These are phyloP conservation scores for Eucidaris tribuloides DNA, from an alignment of 35 echinoderm and acorn worm genomes.

Conservation along the genomic window DNA sequence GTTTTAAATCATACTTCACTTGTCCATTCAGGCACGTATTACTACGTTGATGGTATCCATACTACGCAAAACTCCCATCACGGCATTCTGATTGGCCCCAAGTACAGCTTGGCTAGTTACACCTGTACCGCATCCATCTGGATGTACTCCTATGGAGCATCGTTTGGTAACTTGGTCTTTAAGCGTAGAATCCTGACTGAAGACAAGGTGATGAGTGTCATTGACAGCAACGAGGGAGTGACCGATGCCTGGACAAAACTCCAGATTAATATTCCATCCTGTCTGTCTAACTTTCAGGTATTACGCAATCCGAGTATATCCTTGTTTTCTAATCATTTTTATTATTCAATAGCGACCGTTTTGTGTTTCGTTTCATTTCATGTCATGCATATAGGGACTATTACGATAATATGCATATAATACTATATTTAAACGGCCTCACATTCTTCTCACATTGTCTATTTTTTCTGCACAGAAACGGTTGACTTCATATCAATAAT, in stretches of 20 bases:
- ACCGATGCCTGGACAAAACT: conserved; percentile 56
- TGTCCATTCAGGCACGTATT: conserved; percentile 81
- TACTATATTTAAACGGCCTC: too few species aligned
- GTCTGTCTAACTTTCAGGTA: conserved; percentile 82
- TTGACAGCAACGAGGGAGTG: conserved; percentile 33
- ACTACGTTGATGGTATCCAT: conserved; percentile 89
- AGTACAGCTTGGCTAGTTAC: conserved; percentile 47
- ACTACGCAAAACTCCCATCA: conserved; percentile 18
- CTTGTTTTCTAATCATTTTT: too few species aligned
- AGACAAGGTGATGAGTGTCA: conserved; percentile 37
- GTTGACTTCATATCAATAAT: too few species aligned
- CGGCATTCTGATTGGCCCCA: conserved; percentile 47
- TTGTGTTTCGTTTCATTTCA: too few species aligned
- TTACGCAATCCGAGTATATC: too few species aligned
- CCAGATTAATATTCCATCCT: conserved; percentile 49
- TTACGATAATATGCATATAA: too few species aligned
- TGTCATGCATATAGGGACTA: too few species aligned
- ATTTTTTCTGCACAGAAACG: too few species aligned
- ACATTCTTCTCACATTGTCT: too few species aligned
- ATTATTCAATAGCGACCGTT: too few species aligned
- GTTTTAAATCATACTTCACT: too few species aligned
- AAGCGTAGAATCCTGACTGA: conserved; percentile 17
- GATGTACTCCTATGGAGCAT: conserved; percentile 69
- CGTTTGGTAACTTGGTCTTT: conserved; percentile 53
- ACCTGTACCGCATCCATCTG: conserved; percentile 60